Evolutionary conservation across 1,140 invertebrate genomes (phyloP).

Genomic region (Stenopsyche tienmushanensis): DNA sequence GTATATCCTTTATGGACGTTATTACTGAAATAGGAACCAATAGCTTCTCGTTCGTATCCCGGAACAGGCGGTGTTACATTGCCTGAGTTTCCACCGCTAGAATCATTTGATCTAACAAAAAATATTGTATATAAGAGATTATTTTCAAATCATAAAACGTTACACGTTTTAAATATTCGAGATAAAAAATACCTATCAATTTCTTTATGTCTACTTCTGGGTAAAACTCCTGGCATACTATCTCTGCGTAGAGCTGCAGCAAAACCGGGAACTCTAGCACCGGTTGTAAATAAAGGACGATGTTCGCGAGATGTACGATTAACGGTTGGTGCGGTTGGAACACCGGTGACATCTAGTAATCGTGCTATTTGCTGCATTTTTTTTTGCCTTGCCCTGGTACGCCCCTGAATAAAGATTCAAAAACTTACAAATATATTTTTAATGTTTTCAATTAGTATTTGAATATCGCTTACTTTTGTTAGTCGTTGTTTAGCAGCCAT

Average conservation of each 20-base stretch:
- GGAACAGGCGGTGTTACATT: slow-evolving; percentile 34
- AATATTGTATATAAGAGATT: slow-evolving; percentile 18
- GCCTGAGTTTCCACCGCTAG: slow-evolving; percentile 44
- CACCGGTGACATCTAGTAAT: slow-evolving; percentile 79
- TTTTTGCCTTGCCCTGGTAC: slow-evolving; percentile 91
- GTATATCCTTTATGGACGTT: slow-evolving; percentile 39
- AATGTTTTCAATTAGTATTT: background rate
- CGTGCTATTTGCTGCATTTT: slow-evolving; percentile 95
- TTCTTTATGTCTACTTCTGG: slow-evolving; percentile 38
- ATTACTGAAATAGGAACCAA: slow-evolving; percentile 41
- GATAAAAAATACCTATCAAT: slow-evolving; percentile 28
- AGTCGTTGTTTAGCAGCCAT: slow-evolving; percentile 90
- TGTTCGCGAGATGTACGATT: slow-evolving; percentile 45
- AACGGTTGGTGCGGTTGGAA: slow-evolving; percentile 47
- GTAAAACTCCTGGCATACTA: slow-evolving; percentile 46
- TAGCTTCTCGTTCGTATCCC: slow-evolving; percentile 37
- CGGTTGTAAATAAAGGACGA: slow-evolving; percentile 61
- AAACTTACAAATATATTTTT: background rate
- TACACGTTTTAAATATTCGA: no score
- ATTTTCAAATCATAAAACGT: background rate
- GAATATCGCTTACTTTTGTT: slow-evolving; percentile 63
- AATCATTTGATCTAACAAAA: slow-evolving; percentile 45
- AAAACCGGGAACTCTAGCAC: slow-evolving; percentile 67
- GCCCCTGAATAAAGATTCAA: slow-evolving; percentile 62
- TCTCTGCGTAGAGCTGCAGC: slow-evolving; percentile 65